Base-by-base conservation (phyloP, 2,113 vertebrate species). In the Euleptes europaea region DNA sequence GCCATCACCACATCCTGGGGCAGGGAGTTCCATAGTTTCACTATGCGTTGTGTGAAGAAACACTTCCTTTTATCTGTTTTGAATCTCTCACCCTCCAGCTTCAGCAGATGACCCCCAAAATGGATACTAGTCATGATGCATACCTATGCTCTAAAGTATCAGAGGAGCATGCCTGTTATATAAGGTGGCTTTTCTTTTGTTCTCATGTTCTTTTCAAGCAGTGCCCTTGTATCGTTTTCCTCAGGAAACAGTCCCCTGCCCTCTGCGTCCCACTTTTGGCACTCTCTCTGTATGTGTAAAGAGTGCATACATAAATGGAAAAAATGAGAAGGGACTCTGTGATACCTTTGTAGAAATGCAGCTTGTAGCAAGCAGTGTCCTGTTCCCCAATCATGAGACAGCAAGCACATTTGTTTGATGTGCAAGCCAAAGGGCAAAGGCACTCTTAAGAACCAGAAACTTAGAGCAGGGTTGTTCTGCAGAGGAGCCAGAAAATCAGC, bases 371-470 rank as follows among this genome's bases (percentile, higher is more conserved):
- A 42, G 35, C 54, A 54, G 49, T 57, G 80, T 71, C 54, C 28
- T 26, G n/a, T 28, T 73, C 51, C 8, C 31, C 40, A 83, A 4
- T 83, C 2, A 35, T 71, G 40, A 83, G 21, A 65, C 70, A 23
- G 13, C 14, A 4, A 15, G 15, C 21, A 33, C 42, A 1, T n/a
- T 74, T 19, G 15, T 49, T 17, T 76, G 57, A 35, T 35, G n/a
- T 31, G 21, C 14, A 44, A 65, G 60, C 72, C n/a, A 66, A 35
- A 17, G 17, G 57, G 21, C 71, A 44, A 79, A 21, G 57, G 7
- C 49, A 67, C 83, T 6, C 1, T 0, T 0, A 35, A 78, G 60
- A 42, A 63, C 3, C 0, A 0, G 28, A 0, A n/a, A 23, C 8
- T 60, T 13, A 1, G 57, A 3, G 7, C 2, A 0, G 0, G 84